A percentile compares a stretch with the other conserved stretches of the same genome.
These are phyloP conservation scores for Poeciliopsis infans DNA, from an alignment of 2,797 vertebrate species.

Conservation along the genomic window DNA sequence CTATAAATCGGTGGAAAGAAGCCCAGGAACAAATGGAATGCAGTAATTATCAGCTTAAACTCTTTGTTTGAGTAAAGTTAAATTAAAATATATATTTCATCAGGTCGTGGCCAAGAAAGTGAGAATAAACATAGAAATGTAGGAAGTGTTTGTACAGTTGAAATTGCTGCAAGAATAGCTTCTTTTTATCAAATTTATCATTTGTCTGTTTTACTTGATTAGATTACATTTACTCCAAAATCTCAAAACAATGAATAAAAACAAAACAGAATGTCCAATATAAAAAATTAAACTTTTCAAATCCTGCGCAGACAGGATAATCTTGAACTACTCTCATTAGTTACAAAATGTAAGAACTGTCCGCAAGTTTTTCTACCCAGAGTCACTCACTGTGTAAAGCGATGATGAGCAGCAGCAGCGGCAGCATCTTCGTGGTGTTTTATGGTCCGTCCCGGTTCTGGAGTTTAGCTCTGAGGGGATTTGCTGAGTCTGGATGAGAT, in stretches of 20 bases:
- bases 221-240: neutral
- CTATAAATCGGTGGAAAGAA: slow-evolving; percentile 8
- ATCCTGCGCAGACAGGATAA: neutral
- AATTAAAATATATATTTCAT: neutral
- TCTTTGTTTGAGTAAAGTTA: neutral
- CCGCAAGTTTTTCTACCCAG: neutral
- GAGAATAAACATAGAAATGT: neutral
- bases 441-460: slow-evolving; percentile 10
- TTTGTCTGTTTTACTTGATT: neutral
- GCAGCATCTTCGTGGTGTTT: slow-evolving; percentile 41
- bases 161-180: neutral
- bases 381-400: slow-evolving; percentile 65
- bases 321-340: neutral
- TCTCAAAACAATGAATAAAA: neutral
- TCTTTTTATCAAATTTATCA: neutral
- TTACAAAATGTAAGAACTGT: neutral
- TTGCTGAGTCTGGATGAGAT: slow-evolving; percentile 17
- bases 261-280: neutral
- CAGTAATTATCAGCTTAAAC: too few relatives aligned
- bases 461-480: slow-evolving; percentile 10
- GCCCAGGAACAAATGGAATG: neutral
- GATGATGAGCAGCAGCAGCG: slow-evolving; percentile 60
- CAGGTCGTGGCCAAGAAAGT: neutral
- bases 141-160: neutral
- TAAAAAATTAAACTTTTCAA: neutral